These are phyloP conservation scores for Ophthalmolycus amberensis DNA, from an alignment of 2,113 vertebrate genomes.

Conservation along the genomic window DNA sequence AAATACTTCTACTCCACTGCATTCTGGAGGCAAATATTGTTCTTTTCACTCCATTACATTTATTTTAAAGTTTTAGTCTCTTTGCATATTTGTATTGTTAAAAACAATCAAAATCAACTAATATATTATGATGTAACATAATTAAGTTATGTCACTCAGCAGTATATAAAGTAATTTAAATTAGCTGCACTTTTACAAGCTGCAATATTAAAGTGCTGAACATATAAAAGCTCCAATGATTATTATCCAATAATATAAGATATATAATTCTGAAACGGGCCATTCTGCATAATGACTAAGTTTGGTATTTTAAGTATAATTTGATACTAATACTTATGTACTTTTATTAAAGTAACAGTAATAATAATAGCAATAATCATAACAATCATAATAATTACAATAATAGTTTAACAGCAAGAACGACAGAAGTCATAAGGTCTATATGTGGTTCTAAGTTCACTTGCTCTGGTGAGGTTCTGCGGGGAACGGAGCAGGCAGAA, in stretches of 20 bases:
- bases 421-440: neutral
- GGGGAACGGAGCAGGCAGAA: neutral
- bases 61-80: neutral
- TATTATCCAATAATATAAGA: neutral
- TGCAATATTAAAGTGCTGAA: neutral
- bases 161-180: neutral
- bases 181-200: neutral
- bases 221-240: neutral
- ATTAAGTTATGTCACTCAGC: neutral
- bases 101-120: neutral
- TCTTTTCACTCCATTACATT: neutral
- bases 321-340: neutral
- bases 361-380: neutral
- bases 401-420: no score
- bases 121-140: neutral
- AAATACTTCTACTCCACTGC: no score
- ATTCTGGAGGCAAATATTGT: no score
- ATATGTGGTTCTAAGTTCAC: neutral
- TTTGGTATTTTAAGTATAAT: no score
- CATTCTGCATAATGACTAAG: no score
- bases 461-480: slow-evolving; percentile 20
- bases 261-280: no score
- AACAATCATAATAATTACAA: neutral
- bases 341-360: neutral
- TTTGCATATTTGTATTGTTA: neutral